A percentile compares a stretch with the other conserved stretches of the same genome.
These are phyloP conservation scores for Aplochiton taeniatus DNA, from an alignment of 2,797 vertebrate genomes.

Conservation along the genomic window DNA sequence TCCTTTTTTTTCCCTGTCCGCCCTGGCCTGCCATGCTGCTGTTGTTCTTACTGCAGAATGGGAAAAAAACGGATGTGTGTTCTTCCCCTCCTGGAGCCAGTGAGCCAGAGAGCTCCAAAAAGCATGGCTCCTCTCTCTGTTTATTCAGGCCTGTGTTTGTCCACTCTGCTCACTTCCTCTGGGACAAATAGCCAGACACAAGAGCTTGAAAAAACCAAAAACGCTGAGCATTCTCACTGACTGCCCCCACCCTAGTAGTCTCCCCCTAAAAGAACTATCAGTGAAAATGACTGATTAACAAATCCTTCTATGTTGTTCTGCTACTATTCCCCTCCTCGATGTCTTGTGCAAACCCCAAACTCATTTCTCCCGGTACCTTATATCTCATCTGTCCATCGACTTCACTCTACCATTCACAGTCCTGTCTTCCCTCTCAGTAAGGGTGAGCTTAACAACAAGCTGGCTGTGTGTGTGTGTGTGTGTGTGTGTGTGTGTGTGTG, in stretches of 20 bases:
- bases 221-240: no score
- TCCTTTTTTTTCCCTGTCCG: constrained; percentile 22
- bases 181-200: no score
- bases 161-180: constrained; percentile 14
- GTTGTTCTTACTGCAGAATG: background rate
- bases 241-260: background rate
- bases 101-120: constrained; percentile 50
- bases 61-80: constrained; percentile 32
- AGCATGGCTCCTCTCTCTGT: constrained; percentile 26
- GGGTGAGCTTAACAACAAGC: no score
- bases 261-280: background rate
- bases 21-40: background rate
- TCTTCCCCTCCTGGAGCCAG: constrained; percentile 27
- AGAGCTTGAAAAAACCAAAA: no score
- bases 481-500: constrained; percentile 18
- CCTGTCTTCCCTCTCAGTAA: no score
- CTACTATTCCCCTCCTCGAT: no score
- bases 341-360: no score
- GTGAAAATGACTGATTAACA: no score
- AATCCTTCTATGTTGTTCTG: no score
- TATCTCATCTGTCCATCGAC: no score
- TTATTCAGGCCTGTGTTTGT: constrained; percentile 53
- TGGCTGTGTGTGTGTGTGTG: constrained; percentile 3
- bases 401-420: no score
- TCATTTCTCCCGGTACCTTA: no score